phyloP scores from a whole-genome alignment of 1,140 invertebrate genomes.

The Colletes gigas region DNA sequence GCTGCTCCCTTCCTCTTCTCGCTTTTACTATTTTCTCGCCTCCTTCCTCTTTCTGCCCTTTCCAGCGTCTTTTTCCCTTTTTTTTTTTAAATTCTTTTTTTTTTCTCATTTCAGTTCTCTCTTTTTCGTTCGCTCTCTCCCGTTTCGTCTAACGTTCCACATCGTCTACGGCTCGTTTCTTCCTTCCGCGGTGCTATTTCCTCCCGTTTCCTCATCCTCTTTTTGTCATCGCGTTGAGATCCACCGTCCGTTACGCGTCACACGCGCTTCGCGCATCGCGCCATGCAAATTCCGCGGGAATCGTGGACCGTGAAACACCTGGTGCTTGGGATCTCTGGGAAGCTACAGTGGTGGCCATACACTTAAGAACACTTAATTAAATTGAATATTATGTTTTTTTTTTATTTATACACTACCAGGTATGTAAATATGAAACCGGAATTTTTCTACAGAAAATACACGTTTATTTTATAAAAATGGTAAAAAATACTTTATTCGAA shows the following conservation, averaged over 20 bases:
- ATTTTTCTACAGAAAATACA: too few species aligned
- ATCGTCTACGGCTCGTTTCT: background rate
- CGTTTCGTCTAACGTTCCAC: background rate
- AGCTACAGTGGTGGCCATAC: too few species aligned
- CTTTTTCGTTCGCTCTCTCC: background rate
- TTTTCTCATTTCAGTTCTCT: background rate
- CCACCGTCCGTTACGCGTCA: background rate
- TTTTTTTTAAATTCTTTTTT: conserved; percentile 7
- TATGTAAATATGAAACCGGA: too few species aligned
- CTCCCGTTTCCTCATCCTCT: background rate
- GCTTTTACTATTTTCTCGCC: conserved; percentile 15
- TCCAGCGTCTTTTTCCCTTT: background rate
- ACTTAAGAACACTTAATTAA: too few species aligned
- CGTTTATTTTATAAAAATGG: too few species aligned
- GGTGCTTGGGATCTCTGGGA: too few species aligned
- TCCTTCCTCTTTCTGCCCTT: conserved; percentile 33
- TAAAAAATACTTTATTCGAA: too few species aligned
- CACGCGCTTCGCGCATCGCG: background rate
- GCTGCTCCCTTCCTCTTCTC: conserved; percentile 55
- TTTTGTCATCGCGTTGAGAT: conserved; percentile 12
- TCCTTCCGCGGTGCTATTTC: background rate
- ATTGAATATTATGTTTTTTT: too few species aligned
- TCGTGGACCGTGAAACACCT: background rate
- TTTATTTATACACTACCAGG: too few species aligned
- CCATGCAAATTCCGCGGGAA: background rate